Evolutionary conservation across 2,797 vertebrate species (phyloP).

Genomic region (Micropoecilia bifurca): DNA sequence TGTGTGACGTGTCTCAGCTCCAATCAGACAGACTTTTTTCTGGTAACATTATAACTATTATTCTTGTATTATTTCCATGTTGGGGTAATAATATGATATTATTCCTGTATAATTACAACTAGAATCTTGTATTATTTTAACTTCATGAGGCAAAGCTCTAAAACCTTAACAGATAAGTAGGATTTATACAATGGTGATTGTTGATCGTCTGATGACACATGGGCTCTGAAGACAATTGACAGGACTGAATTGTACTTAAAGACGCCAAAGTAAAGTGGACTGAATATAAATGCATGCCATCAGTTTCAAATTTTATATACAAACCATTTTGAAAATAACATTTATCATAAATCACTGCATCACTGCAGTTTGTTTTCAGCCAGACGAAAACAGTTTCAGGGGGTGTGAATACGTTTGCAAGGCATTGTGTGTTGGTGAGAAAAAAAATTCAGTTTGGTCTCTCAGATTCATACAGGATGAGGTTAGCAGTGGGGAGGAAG

Average conservation of each 20-base stretch:
- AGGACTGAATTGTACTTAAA: not conserved
- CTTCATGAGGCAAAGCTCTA: not conserved
- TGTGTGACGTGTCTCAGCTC: not conserved
- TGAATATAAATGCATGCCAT: not conserved
- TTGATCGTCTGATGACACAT: not conserved
- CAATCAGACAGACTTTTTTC: slow-evolving; percentile 30
- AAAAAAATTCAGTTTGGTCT: not conserved
- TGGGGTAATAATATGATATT: no score
- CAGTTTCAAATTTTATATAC: not conserved
- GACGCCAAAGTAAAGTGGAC: not conserved
- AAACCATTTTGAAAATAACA: not conserved
- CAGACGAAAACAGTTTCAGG: not conserved
- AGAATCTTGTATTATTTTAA: no score
- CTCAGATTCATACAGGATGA: slow-evolving; percentile 22
- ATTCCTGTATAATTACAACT: no score
- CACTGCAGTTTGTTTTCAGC: not conserved
- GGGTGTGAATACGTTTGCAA: not conserved
- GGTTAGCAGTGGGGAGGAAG: slow-evolving; percentile 42
- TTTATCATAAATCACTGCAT: not conserved
- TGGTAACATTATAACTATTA: no score
- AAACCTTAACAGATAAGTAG: not conserved
- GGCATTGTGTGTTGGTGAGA: not conserved
- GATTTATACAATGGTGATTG: not conserved
- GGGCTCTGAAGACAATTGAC: not conserved
- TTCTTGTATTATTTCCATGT: no score